phyloP scores from a whole-genome alignment of 2,888 invertebrate genomes.

The Hemaris fuciformis region DNA sequence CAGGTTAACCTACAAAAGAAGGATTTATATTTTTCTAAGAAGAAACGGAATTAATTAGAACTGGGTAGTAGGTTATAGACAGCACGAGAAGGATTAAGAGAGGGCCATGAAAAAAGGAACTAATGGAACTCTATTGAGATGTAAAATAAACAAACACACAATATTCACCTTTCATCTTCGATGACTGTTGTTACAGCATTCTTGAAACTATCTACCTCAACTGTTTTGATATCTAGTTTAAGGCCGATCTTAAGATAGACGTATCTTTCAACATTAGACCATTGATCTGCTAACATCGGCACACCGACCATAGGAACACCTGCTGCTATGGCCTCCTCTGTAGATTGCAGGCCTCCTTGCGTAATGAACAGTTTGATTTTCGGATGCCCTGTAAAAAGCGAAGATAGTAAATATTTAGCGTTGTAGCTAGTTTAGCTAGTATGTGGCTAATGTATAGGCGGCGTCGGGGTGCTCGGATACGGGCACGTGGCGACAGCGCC shows the following conservation, averaged over 20 bases:
- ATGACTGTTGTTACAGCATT: constrained; percentile 41
- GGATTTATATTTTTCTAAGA: too few species aligned
- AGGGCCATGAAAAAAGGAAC: too few species aligned
- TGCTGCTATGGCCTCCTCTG: constrained; percentile 66
- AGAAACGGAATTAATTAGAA: too few species aligned
- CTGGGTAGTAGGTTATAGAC: too few species aligned
- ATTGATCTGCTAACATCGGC: constrained; percentile 68
- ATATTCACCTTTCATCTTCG: constrained; percentile 39
- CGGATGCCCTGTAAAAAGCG: constrained; percentile 52
- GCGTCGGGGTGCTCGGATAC: too few species aligned
- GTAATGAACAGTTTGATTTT: constrained; percentile 74
- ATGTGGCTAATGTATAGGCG: too few species aligned
- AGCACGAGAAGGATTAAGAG: too few species aligned
- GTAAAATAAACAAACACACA: too few species aligned
- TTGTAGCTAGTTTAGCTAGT: too few species aligned
- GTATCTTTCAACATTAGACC: constrained; percentile 58
- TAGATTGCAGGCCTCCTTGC: constrained; percentile 73
- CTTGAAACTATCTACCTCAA: constrained; percentile 43
- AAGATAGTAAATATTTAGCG: constrained; percentile 25
- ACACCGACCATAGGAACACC: constrained; percentile 65
- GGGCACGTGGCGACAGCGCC: too few species aligned
- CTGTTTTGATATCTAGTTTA: constrained; percentile 32
- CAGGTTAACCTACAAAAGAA: too few species aligned
- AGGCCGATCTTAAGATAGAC: constrained; percentile 45
- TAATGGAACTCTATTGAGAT: too few species aligned